Percentiles rank a stretch among this genome's conserved stretches.
These are phyloP conservation scores for Cephalopachus bancanus DNA, from an alignment of 2,797 vertebrate genomes.

Conservation along the genomic window DNA sequence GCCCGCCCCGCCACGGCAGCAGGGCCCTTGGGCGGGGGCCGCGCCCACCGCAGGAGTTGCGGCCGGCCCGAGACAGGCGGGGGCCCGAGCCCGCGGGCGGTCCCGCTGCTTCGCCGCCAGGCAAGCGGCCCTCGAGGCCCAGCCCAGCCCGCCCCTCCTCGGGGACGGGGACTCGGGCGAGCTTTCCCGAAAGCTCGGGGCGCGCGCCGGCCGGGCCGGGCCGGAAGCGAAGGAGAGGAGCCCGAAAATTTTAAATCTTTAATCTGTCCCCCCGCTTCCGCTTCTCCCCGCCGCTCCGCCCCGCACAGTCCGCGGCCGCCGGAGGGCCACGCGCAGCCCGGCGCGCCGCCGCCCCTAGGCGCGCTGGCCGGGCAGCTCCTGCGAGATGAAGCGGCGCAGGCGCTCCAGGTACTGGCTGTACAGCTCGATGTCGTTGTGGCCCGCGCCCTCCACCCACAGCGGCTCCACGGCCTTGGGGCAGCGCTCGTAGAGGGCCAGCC, in stretches of 20 bases:
- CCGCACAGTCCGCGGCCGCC: no score
- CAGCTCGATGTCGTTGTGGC: slow-evolving; percentile 99
- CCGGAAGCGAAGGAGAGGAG: neutral
- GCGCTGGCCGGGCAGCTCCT: slow-evolving; percentile 94
- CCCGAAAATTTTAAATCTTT: slow-evolving; percentile 87
- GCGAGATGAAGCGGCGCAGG: slow-evolving; percentile 97
- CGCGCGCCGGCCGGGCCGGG: no score
- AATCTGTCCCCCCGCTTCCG: slow-evolving; percentile 86
- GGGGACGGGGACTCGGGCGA: no score
- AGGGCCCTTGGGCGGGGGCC: no score
- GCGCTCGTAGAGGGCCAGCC: slow-evolving; percentile 97
- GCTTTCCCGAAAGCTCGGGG: no score
- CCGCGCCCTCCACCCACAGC: slow-evolving; percentile 98
- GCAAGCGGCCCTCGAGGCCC: no score
- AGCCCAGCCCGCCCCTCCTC: no score
- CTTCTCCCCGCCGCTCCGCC: no score
- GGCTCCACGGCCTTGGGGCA: slow-evolving; percentile 99
- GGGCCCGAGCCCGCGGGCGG: no score
- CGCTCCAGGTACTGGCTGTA: slow-evolving; percentile 99
- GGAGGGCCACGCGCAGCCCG: slow-evolving; percentile 61
- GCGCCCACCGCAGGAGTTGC: no score
- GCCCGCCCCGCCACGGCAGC: neutral
- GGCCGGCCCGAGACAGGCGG: neutral
- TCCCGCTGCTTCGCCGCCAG: no score
- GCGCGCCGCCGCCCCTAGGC: slow-evolving; percentile 84